A percentile compares a stretch with the other conserved stretches of the same genome.
Conservation (phyloP, 2,797 vertebrate species). For the Sparidentex hasta region DNA sequence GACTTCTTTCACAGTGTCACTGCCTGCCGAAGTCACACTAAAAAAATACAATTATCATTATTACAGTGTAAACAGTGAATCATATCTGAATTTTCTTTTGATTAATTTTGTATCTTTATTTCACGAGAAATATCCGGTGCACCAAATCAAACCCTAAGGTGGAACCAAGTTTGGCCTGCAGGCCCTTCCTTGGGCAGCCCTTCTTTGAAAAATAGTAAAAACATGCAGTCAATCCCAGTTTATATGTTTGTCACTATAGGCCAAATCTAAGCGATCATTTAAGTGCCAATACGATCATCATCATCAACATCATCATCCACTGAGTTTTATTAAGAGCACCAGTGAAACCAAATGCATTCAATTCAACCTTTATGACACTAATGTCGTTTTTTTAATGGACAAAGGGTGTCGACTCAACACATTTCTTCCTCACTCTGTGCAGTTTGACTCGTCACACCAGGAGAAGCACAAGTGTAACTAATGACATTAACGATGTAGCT, state of each 20-base stretch:
- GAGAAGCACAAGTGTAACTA: background rate
- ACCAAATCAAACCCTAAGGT: too few species aligned
- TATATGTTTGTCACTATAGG: background rate
- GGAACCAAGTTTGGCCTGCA: too few species aligned
- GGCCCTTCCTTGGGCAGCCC: too few species aligned
- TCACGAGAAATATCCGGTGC: too few species aligned
- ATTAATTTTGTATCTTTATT: too few species aligned
- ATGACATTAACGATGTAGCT: background rate
- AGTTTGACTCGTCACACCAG: slow-evolving; percentile 14
- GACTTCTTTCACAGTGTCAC: too few species aligned
- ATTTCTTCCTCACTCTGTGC: background rate
- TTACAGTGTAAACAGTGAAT: background rate
- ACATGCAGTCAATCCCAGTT: background rate
- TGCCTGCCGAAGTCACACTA: too few species aligned
- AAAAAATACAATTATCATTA: too few species aligned
- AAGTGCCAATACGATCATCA: background rate
- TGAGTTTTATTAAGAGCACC: too few species aligned
- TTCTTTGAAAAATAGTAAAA: background rate
- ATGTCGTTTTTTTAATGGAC: background rate
- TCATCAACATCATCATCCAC: too few species aligned
- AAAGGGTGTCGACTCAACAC: background rate
- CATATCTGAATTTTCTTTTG: too few species aligned
- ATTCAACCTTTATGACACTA: background rate
- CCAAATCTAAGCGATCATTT: background rate
- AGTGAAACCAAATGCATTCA: slow-evolving; percentile 2